These are phyloP conservation scores for Daubentonia madagascariensis DNA, from an alignment of 2,113 vertebrate genomes.

Conservation along the genomic window DNA sequence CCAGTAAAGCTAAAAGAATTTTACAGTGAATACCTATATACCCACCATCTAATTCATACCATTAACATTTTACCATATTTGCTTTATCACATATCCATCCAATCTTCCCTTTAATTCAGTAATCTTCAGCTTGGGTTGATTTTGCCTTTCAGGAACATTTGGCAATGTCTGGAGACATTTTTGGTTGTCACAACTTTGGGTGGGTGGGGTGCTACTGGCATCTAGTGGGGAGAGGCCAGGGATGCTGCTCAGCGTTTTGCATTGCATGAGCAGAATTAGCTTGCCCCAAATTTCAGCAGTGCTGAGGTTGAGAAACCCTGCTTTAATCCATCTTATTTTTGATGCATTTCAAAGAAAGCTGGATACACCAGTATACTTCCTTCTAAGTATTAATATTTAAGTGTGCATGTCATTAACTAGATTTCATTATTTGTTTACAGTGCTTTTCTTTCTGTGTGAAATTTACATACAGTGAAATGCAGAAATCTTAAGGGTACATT, in stretches of 20 bases:
- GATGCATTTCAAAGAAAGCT: neutral
- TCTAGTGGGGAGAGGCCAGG: neutral
- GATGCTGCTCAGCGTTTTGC: fast-evolving
- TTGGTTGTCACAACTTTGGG: neutral
- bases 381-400: neutral
- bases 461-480: neutral
- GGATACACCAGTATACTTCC: neutral
- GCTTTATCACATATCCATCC: neutral
- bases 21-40: neutral
- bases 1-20: neutral
- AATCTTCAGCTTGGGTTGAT: neutral
- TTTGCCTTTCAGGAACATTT: neutral
- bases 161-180: neutral
- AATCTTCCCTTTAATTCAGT: neutral
- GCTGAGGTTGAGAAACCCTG: neutral
- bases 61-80: neutral
- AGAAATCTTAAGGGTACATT: neutral
- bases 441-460: neutral
- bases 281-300: neutral
- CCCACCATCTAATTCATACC: neutral
- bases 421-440: neutral
- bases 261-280: neutral
- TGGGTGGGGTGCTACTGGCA: neutral
- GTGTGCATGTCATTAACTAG: neutral
- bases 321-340: neutral